Evolutionary conservation across 2,113 vertebrate genomes (phyloP).

Genomic region (Mellivora capensis): DNA sequence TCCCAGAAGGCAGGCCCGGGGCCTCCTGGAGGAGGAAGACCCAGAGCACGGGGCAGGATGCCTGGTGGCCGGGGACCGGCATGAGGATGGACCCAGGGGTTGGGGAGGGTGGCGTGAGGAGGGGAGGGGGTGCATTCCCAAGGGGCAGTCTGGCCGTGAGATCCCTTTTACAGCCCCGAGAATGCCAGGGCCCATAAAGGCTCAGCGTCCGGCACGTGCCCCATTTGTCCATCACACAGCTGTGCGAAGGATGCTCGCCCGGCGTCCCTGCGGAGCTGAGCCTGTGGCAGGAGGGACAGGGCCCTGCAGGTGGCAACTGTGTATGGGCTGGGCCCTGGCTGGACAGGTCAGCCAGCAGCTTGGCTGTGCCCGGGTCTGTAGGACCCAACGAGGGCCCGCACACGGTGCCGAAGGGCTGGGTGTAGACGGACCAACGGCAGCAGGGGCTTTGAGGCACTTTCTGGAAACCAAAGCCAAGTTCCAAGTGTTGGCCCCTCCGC

Average conservation of each 20-base stretch:
- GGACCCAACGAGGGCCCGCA: no score
- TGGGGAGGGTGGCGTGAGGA: rapidly evolving
- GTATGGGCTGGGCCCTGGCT: background rate
- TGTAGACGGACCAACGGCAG: rapidly evolving
- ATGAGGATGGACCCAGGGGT: background rate
- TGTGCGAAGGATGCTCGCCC: background rate
- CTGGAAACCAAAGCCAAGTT: background rate
- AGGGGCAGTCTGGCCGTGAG: background rate
- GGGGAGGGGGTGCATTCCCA: no score
- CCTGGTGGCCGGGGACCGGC: background rate
- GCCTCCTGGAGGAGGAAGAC: background rate
- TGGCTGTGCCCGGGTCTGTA: no score
- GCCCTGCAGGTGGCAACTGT: background rate
- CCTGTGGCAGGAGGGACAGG: no score
- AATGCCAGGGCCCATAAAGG: rapidly evolving
- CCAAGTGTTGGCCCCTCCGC: rapidly evolving
- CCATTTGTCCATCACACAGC: no score
- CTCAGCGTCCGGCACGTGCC: rapidly evolving
- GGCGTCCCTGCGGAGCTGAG: no score
- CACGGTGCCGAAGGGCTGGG: rapidly evolving
- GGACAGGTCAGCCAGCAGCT: background rate
- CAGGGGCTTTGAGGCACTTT: background rate
- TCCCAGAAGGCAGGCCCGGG: background rate
- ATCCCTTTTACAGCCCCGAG: no score
- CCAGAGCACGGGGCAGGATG: rapidly evolving